Evolutionary conservation across 2,797 vertebrate species (phyloP).

Genomic region (Melanotaenia nigrans): DNA sequence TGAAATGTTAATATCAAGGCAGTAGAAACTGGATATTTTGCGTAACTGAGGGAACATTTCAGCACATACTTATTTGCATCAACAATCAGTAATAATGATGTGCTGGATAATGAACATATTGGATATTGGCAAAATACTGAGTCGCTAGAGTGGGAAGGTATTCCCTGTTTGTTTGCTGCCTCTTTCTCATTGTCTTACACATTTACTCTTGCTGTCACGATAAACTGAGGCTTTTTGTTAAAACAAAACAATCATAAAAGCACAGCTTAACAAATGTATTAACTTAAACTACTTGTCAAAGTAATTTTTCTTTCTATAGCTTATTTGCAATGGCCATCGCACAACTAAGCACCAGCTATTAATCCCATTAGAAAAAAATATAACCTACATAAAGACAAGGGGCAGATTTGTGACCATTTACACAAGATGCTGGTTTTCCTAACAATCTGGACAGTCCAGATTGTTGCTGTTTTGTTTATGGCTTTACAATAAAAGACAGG

Average conservation of each 20-base stretch:
- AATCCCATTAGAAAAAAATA: slow-evolving; percentile 45
- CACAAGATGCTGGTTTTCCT: slow-evolving; percentile 38
- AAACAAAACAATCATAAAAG: background rate
- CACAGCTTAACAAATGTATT: slow-evolving; percentile 22
- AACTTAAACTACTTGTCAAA: slow-evolving; percentile 23
- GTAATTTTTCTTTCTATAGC: slow-evolving; percentile 20
- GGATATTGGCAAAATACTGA: slow-evolving; percentile 1
- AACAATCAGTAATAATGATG: background rate
- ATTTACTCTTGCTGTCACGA: slow-evolving; percentile 10
- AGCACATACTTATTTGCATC: background rate
- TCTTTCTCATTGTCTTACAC: slow-evolving; percentile 3
- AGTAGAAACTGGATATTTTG: background rate
- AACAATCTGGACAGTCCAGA: slow-evolving; percentile 35
- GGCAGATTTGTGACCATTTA: slow-evolving; percentile 44
- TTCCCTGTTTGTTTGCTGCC: background rate
- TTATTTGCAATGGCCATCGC: slow-evolving; percentile 14
- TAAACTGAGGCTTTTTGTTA: slow-evolving; percentile 9
- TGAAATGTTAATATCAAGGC: background rate
- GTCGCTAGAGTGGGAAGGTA: background rate
- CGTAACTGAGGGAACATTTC: background rate
- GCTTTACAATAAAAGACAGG: slow-evolving; percentile 35
- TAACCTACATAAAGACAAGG: slow-evolving; percentile 28
- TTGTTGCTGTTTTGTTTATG: slow-evolving; percentile 45
- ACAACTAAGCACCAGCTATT: slow-evolving; percentile 19
- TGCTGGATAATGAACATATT: background rate